Evolutionary conservation across 2,113 vertebrate genomes (phyloP).

Genomic region (Oryctolagus cuniculus): mOryCun1.1 NC_091442.1:8593501-8594000

Average conservation of each 20-base stretch:
- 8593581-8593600: too few species aligned
- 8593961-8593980: not conserved
- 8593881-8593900: not conserved
- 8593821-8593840: not conserved
- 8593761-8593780: not conserved
- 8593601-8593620: too few species aligned
- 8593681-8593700: not conserved
- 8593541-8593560: too few species aligned
- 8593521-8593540: too few species aligned
- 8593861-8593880: too few species aligned
- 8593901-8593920: not conserved
- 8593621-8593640: too few species aligned
- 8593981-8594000: not conserved
- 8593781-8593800: not conserved
- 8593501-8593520: too few species aligned
- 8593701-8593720: not conserved
- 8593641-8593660: too few species aligned
- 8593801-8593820: not conserved
- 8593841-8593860: conserved; percentile 38
- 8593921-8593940: fast-evolving
- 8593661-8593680: not conserved
- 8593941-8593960: not conserved
- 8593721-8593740: not conserved
- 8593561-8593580: too few species aligned
- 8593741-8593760: not conserved